Conservation (phyloP, 2,113 vertebrate genomes). For the Anseranas semipalmata region DNA sequence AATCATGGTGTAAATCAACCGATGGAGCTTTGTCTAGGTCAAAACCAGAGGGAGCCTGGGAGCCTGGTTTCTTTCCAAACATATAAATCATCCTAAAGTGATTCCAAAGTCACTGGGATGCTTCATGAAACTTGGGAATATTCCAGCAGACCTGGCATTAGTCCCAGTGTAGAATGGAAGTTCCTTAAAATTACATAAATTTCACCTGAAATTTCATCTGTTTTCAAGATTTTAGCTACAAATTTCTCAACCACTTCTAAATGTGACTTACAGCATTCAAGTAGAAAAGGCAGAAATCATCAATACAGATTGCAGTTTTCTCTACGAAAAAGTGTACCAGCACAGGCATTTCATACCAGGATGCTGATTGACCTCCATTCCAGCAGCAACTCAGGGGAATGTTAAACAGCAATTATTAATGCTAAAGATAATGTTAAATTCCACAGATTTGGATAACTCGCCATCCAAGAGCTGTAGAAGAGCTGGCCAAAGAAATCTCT, state of each 20-base stretch:
- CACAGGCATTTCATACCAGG: rapidly evolving
- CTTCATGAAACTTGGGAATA: background rate
- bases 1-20: slow-evolving; percentile 35
- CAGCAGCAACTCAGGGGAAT: background rate
- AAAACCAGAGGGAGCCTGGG: slow-evolving; percentile 47
- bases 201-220: background rate
- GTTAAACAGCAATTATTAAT: background rate
- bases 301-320: rapidly evolving
- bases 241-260: background rate
- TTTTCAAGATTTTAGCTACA: background rate
- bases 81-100: slow-evolving; percentile 61
- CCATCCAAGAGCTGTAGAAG: background rate
- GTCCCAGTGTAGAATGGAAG: background rate
- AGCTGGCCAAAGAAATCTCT: background rate
- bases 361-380: background rate
- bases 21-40: slow-evolving; percentile 12
- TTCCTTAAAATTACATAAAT: background rate
- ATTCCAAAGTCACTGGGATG: slow-evolving; percentile 15
- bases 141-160: slow-evolving; percentile 29
- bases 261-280: rapidly evolving
- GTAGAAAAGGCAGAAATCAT: background rate
- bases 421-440: background rate
- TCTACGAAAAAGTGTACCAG: background rate
- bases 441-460: background rate
- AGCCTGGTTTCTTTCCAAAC: slow-evolving; percentile 45